Percentiles rank a stretch among this genome's conserved stretches.
phyloP scores from a whole-genome alignment of 2,113 vertebrate species.

The Tetraodon nigroviridis region DNA sequence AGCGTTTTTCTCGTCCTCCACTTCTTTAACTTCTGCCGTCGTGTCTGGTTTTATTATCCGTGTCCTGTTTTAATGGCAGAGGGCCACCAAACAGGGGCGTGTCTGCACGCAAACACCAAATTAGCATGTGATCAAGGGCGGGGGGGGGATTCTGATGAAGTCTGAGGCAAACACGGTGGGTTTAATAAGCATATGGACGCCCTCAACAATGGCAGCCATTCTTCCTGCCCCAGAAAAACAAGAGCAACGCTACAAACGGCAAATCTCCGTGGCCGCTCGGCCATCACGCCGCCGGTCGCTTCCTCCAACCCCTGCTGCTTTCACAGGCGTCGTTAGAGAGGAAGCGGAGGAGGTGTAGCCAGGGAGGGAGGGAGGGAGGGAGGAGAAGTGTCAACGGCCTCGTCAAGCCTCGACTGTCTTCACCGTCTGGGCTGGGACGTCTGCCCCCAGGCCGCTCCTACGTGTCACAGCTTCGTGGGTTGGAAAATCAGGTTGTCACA shows the following conservation, averaged over 20 bases:
- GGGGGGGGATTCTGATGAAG: not conserved
- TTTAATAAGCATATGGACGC: not conserved
- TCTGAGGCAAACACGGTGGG: too few relatives aligned
- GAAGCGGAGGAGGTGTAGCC: conserved; percentile 3
- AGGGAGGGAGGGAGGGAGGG: not conserved
- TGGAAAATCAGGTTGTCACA: conserved; percentile 29
- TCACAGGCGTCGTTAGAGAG: conserved; percentile 21
- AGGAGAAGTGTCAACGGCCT: conserved; percentile 39
- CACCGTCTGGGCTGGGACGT: conserved; percentile 35
- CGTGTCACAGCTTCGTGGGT: not conserved
- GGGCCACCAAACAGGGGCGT: not conserved
- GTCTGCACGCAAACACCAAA: too few relatives aligned
- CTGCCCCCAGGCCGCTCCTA: conserved; percentile 18
- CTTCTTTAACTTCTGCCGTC: conserved; percentile 10
- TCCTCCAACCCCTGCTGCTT: conserved; percentile 27
- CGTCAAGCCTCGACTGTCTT: conserved; percentile 35
- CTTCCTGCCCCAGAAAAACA: conserved; percentile 29
- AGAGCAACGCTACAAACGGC: conserved; percentile 26
- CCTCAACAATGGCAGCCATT: conserved; percentile 10
- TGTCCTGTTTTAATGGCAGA: not conserved
- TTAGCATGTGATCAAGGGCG: not conserved
- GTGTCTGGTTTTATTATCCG: not conserved
- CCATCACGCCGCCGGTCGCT: conserved; percentile 23
- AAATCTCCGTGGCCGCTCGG: conserved; percentile 9
- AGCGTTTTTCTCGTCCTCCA: conserved; percentile 16